These are phyloP conservation scores for Phocides pigmalion DNA, from an alignment of 1,140 invertebrate species.

Conservation along the genomic window DNA sequence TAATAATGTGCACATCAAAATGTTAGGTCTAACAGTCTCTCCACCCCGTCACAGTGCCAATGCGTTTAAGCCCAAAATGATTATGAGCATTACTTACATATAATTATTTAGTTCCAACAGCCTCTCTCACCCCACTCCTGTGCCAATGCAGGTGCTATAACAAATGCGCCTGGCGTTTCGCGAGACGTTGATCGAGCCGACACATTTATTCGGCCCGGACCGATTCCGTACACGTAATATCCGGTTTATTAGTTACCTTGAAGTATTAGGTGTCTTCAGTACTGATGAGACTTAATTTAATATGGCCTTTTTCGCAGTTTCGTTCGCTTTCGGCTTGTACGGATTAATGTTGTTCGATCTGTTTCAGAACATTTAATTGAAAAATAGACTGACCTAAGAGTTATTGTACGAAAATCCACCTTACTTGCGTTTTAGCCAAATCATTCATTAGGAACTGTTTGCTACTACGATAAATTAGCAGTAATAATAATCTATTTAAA, in stretches of 20 bases:
- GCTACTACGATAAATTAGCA: no score
- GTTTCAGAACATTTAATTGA: conserved; percentile 22
- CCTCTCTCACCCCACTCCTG: conserved; percentile 12
- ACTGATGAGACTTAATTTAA: conserved; percentile 33
- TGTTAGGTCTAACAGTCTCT: neutral
- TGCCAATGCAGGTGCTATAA: conserved; percentile 42
- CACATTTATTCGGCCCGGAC: conserved; percentile 43
- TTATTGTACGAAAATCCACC: no score
- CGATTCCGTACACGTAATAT: conserved; percentile 50
- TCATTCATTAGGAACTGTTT: no score
- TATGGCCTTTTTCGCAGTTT: conserved; percentile 29
- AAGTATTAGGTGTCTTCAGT: conserved; percentile 41
- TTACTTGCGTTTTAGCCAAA: no score
- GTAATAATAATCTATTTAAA: no score
- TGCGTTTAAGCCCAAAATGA: neutral
- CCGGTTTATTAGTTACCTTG: conserved; percentile 54
- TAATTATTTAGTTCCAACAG: neutral
- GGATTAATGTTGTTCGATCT: conserved; percentile 21
- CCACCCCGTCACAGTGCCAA: neutral
- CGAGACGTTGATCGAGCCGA: conserved; percentile 51
- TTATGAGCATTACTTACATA: neutral
- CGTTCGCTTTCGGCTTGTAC: conserved; percentile 4
- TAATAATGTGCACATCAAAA: no score
- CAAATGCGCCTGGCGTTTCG: conserved; percentile 42
- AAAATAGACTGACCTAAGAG: conserved; percentile 9